Conservation (phyloP, 2,888 invertebrate genomes). For the Ophioninae sp. region DNA sequence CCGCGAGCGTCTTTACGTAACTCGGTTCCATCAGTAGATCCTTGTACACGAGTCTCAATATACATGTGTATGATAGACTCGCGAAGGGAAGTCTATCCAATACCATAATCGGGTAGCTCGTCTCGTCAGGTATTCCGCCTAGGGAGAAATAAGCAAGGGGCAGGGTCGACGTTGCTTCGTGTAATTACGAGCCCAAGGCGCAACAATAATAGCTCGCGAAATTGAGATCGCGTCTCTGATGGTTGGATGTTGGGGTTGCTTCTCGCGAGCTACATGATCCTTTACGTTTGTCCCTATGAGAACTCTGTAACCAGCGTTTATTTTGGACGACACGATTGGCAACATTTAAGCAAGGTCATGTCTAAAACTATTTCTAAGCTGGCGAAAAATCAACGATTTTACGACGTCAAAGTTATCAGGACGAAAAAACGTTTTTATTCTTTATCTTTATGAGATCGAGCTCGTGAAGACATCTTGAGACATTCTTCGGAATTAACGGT, state of each 20-base stretch:
- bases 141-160: constrained; percentile 27
- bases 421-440: too few relatives aligned
- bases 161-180: constrained; percentile 36
- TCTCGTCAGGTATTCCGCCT: constrained; percentile 46
- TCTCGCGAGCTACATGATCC: constrained; percentile 3
- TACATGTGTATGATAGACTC: constrained; percentile 1
- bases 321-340: background rate
- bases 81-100: constrained; percentile 15
- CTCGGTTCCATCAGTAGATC: constrained; percentile 38
- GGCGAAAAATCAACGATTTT: background rate
- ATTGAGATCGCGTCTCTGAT: constrained; percentile 47
- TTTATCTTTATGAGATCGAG: too few relatives aligned
- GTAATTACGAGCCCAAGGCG: constrained; percentile 64
- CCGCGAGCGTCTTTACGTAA: constrained; percentile 58
- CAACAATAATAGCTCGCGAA: constrained; percentile 60
- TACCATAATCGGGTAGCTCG: constrained; percentile 41
- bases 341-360: background rate
- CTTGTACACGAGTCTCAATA: background rate
- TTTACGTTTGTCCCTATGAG: background rate
- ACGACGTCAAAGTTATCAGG: background rate
- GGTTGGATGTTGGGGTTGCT: constrained; percentile 31
- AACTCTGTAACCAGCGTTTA: background rate
- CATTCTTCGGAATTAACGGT: too few relatives aligned
- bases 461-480: too few relatives aligned
- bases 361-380: background rate